These are phyloP conservation scores for Dendrocopos noguchii DNA, from an alignment of 2,113 vertebrate species.

Conservation along the genomic window DNA sequence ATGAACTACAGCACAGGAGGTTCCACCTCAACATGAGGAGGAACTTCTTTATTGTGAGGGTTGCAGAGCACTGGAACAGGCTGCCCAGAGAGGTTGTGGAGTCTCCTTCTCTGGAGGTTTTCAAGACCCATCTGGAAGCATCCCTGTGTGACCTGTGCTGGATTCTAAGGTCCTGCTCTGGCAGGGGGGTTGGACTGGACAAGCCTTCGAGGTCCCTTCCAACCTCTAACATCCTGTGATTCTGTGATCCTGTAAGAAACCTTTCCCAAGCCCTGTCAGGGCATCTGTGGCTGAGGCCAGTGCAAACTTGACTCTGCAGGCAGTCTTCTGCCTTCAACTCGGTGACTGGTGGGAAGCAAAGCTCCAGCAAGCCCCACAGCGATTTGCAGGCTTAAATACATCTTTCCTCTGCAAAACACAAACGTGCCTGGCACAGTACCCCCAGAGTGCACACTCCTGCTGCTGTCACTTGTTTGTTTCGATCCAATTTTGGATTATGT, in stretches of 20 bases:
- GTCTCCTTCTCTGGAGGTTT: too few relatives aligned
- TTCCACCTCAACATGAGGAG: too few relatives aligned
- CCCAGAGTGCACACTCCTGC: neutral
- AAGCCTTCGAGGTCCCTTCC: too few relatives aligned
- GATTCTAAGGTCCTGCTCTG: too few relatives aligned
- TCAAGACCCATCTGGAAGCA: too few relatives aligned
- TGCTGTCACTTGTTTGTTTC: constrained; percentile 21
- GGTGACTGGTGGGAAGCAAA: neutral
- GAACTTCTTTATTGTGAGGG: too few relatives aligned
- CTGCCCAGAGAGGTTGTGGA: too few relatives aligned
- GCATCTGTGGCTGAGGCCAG: neutral
- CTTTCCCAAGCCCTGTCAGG: neutral
- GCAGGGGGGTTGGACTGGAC: too few relatives aligned
- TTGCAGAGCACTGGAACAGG: too few relatives aligned
- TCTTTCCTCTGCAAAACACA: neutral
- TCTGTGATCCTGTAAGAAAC: neutral
- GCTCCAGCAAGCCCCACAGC: neutral
- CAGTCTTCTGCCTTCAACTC: neutral
- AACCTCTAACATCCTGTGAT: too few relatives aligned
- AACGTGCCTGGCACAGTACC: neutral
- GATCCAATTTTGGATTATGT: constrained; percentile 12
- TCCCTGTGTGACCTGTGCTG: too few relatives aligned
- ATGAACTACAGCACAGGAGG: too few relatives aligned
- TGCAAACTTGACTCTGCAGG: neutral
- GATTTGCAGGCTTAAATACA: neutral